These are phyloP conservation scores for Cataglyphis rosenhaueri DNA, from an alignment of 2,888 invertebrate species.

Conservation along the genomic window DNA sequence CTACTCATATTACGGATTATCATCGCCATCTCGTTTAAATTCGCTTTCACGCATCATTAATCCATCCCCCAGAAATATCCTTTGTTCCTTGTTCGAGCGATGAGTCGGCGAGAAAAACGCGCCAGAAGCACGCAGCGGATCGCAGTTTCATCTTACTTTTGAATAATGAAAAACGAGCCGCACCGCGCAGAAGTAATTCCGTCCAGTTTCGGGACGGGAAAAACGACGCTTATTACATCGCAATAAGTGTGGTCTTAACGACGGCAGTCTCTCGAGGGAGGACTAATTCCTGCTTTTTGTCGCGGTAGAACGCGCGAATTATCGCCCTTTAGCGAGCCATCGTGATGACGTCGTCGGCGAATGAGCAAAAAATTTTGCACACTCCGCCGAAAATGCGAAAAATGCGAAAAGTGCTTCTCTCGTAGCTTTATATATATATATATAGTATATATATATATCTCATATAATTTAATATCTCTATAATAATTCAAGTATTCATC, in stretches of 20 bases:
- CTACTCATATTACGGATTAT: neutral
- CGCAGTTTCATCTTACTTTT: slow-evolving; percentile 22
- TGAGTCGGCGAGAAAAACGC: neutral
- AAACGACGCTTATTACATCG: slow-evolving; percentile 44
- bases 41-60: slow-evolving; percentile 65
- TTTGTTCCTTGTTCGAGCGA: neutral
- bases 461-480: neutral
- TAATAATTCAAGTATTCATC: neutral
- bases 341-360: slow-evolving; percentile 37
- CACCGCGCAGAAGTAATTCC: slow-evolving; percentile 26
- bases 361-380: slow-evolving; percentile 28
- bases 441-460: neutral
- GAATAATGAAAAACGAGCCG: slow-evolving; percentile 33
- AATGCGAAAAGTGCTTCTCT: neutral
- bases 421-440: neutral
- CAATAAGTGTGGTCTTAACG: slow-evolving; percentile 38
- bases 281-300: slow-evolving; percentile 45
- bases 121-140: neutral
- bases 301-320: slow-evolving; percentile 31
- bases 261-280: slow-evolving; percentile 6
- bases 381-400: neutral
- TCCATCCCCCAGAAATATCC: neutral
- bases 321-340: slow-evolving; percentile 36
- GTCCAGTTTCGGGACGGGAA: slow-evolving; percentile 12
- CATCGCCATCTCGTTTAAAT: slow-evolving; percentile 60